phyloP scores from a whole-genome alignment of 2,113 vertebrate species.

The Hippocampus comes region DNA sequence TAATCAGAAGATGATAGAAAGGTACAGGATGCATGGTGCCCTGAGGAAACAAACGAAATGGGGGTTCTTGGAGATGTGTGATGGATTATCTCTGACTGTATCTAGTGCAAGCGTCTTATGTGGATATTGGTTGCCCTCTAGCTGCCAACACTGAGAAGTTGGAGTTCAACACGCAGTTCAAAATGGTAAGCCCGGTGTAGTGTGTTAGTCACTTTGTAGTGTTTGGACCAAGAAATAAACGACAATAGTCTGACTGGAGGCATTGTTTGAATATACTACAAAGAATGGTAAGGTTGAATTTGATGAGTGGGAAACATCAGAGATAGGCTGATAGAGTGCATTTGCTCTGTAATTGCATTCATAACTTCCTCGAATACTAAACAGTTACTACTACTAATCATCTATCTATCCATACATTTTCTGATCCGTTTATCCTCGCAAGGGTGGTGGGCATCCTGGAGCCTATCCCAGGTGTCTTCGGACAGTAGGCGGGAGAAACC shows the following conservation, averaged over 20 bases:
- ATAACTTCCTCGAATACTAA: background rate
- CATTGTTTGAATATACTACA: background rate
- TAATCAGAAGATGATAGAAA: slow-evolving; percentile 67
- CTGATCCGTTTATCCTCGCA: too few species aligned
- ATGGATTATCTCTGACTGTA: slow-evolving; percentile 41
- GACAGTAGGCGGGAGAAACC: too few species aligned
- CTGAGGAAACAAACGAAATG: slow-evolving; percentile 40
- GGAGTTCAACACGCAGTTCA: slow-evolving; percentile 40
- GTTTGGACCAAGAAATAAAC: slow-evolving; percentile 19
- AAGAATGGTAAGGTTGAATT: background rate
- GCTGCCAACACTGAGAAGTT: slow-evolving; percentile 66
- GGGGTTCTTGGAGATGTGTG: slow-evolving; percentile 43
- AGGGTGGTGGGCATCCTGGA: too few species aligned
- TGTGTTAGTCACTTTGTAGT: slow-evolving; percentile 10
- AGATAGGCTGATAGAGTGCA: background rate
- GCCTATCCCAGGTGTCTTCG: too few species aligned
- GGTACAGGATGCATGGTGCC: slow-evolving; percentile 31
- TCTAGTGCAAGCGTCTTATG: slow-evolving; percentile 39
- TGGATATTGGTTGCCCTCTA: slow-evolving; percentile 78
- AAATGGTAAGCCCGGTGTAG: slow-evolving; percentile 9
- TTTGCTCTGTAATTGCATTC: slow-evolving; percentile 16
- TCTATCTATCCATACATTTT: too few species aligned
- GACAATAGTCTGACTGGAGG: background rate
- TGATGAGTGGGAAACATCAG: slow-evolving; percentile 23
- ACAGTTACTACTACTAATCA: too few species aligned